A percentile compares a stretch with the other conserved stretches of the same genome.
Conservation (phyloP, 2,888 invertebrate genomes). For the Hirtodrosophila histrioides region DNA sequence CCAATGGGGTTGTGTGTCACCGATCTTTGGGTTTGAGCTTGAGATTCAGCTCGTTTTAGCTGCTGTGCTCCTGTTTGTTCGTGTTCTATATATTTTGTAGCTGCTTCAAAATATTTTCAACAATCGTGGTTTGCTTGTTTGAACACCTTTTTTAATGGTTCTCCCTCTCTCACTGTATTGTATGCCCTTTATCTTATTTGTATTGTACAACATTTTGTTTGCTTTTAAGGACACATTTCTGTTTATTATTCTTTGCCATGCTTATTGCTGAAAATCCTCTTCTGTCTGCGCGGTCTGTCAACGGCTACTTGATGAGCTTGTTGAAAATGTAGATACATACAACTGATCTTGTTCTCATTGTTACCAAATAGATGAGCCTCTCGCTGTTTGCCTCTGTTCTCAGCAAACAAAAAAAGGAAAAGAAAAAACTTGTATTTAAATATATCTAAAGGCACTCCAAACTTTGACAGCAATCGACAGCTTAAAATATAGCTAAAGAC, state of each 20-base stretch:
- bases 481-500: slow-evolving; percentile 10
- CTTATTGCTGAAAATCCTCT: slow-evolving; percentile 65
- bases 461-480: slow-evolving; percentile 39
- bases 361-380: slow-evolving; percentile 44
- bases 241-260: slow-evolving; percentile 67
- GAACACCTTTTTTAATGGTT: slow-evolving; percentile 69
- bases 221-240: slow-evolving; percentile 75
- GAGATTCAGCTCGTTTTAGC: slow-evolving; percentile 10
- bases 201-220: slow-evolving; percentile 71
- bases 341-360: slow-evolving; percentile 74
- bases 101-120: slow-evolving; percentile 78
- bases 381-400: slow-evolving; percentile 27
- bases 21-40: slow-evolving; percentile 20
- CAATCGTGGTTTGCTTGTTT: slow-evolving; percentile 81
- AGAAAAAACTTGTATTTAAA: slow-evolving; percentile 30
- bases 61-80: slow-evolving; percentile 46
- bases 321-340: slow-evolving; percentile 47
- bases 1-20: slow-evolving; percentile 32
- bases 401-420: slow-evolving; percentile 7
- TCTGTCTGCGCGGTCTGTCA: slow-evolving; percentile 55
- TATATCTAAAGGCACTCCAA: slow-evolving; percentile 24
- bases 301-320: slow-evolving; percentile 73
- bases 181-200: slow-evolving; percentile 67
- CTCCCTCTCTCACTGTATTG: slow-evolving; percentile 21
- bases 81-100: slow-evolving; percentile 72